A percentile compares a stretch with the other conserved stretches of the same genome.
phyloP scores from a whole-genome alignment of 30 jellyfish, hydroid and myxozoan species.

The Hydractinia echinata region DNA sequence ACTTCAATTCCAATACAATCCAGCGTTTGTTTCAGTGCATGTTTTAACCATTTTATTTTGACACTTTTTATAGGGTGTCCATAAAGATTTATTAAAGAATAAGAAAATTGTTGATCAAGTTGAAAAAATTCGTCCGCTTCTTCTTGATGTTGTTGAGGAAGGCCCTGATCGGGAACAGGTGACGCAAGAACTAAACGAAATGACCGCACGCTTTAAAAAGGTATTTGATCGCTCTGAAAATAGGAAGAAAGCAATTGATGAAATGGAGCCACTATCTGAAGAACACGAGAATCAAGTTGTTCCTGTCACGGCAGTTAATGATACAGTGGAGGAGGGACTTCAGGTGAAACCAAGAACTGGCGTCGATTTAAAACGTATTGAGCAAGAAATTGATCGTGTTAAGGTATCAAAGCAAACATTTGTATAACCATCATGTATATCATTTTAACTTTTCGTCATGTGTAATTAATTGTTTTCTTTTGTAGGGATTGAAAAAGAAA shows the following conservation, averaged over 20 bases:
- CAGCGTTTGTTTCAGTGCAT: neutral
- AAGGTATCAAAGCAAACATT: constrained; percentile 37
- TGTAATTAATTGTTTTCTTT: neutral
- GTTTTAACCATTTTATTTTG: neutral
- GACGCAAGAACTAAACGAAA: constrained; percentile 57
- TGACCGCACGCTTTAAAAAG: constrained; percentile 54
- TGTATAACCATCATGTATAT: too few species aligned
- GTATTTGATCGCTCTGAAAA: constrained; percentile 44
- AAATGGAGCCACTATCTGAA: constrained; percentile 57
- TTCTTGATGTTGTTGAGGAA: constrained; percentile 39
- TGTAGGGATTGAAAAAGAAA: constrained; percentile 50
- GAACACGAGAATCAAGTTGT: constrained; percentile 33
- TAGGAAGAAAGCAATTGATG: constrained; percentile 42
- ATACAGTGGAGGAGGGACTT: constrained; percentile 52
- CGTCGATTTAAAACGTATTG: constrained; percentile 42
- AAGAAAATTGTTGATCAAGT: constrained; percentile 40
- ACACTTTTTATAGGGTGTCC: constrained; percentile 46
- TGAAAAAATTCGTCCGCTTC: constrained; percentile 37
- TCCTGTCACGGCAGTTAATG: constrained; percentile 42
- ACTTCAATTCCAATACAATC: neutral
- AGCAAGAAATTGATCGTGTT: constrained; percentile 39
- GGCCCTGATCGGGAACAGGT: constrained; percentile 55
- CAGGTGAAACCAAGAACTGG: constrained; percentile 49
- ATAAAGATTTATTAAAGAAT: constrained; percentile 49
- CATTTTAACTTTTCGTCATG: too few species aligned